Conservation (phyloP, 2,888 invertebrate genomes). For the Romanomermis culicivorax region DNA sequence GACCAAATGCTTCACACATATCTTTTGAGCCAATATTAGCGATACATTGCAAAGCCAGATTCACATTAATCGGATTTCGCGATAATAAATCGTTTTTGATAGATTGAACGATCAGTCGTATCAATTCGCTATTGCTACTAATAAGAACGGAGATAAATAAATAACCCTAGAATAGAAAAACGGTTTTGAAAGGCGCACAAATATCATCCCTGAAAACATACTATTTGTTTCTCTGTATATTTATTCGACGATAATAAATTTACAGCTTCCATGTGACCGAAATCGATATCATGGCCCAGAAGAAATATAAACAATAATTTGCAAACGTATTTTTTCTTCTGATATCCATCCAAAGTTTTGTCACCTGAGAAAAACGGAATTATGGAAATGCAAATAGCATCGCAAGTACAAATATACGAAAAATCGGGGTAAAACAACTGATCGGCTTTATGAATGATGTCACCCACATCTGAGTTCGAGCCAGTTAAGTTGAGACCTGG, state of each 20-base stretch:
- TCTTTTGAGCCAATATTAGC: slow-evolving; percentile 98
- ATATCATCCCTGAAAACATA: too few relatives aligned
- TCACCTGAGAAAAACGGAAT: slow-evolving; percentile 45
- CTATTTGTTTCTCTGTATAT: slow-evolving; percentile 99
- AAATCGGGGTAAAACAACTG: too few relatives aligned
- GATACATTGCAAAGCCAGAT: slow-evolving; percentile 93
- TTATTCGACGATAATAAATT: slow-evolving; percentile 97
- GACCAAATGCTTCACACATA: slow-evolving; percentile 98
- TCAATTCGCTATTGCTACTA: slow-evolving; percentile 93
- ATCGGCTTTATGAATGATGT: too few relatives aligned
- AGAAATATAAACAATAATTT: slow-evolving; percentile 96
- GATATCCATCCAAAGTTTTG: slow-evolving; percentile 97
- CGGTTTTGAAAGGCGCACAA: too few relatives aligned
- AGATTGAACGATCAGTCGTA: slow-evolving; percentile 93
- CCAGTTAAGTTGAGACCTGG: too few relatives aligned
- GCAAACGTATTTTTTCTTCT: slow-evolving; percentile 99
- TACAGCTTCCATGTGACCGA: slow-evolving; percentile 99
- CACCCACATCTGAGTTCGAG: too few relatives aligned
- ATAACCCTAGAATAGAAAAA: slow-evolving; percentile 51
- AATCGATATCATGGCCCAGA: slow-evolving; percentile 98
- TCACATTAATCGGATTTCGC: slow-evolving; percentile 86
- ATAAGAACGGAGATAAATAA: slow-evolving; percentile 97
- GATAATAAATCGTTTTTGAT: slow-evolving; percentile 85
- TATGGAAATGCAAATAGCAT: too few relatives aligned
- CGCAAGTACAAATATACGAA: too few relatives aligned